Percentiles rank a stretch among this genome's conserved stretches.
These are phyloP conservation scores for Aspiorhynchus laticeps DNA, from an alignment of 2,113 vertebrate genomes.

Conservation along the genomic window DNA sequence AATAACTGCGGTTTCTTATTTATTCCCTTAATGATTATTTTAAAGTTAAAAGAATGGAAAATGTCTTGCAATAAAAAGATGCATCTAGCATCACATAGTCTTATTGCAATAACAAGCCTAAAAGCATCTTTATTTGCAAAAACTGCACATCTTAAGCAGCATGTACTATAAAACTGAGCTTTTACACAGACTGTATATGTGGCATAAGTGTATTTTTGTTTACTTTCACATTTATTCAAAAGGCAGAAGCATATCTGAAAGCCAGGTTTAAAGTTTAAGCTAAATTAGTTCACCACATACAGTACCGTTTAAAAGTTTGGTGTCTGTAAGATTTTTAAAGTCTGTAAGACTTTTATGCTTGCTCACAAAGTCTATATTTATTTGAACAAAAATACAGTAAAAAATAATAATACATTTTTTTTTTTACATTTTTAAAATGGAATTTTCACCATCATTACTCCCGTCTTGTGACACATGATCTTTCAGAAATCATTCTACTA, in stretches of 20 bases:
- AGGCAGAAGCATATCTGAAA: neutral
- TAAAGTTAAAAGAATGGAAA: neutral
- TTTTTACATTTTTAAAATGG: neutral
- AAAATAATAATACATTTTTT: neutral
- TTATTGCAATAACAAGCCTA: neutral
- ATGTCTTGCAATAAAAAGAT: neutral
- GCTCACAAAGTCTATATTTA: neutral
- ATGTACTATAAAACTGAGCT: neutral
- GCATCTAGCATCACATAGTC: neutral
- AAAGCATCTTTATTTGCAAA: neutral
- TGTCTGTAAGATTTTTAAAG: neutral
- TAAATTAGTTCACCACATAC: neutral
- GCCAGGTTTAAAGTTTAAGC: neutral
- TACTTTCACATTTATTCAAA: neutral
- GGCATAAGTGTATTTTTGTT: neutral
- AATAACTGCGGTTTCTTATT: neutral
- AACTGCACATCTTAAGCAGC: neutral
- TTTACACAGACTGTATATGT: neutral
- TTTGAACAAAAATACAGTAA: neutral
- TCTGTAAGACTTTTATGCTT: neutral
- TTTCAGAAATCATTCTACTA: neutral
- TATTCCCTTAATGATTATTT: neutral
- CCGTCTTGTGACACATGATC: neutral
- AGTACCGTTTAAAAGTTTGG: neutral
- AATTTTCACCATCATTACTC: neutral